These are phyloP conservation scores for Phoenoteleia sp. DNA, from an alignment of 2,888 invertebrate genomes.

Conservation along the genomic window DNA sequence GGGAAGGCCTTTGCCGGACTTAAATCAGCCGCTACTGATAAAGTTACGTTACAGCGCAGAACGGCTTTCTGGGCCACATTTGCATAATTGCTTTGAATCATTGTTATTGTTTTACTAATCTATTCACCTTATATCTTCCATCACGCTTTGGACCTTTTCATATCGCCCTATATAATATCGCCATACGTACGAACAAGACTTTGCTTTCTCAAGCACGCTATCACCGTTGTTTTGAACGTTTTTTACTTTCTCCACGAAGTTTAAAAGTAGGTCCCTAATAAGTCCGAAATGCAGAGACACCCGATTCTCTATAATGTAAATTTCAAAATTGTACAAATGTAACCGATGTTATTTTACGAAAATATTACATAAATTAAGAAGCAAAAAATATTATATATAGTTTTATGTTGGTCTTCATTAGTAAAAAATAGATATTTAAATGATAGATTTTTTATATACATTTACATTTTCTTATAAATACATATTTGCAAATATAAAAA, in stretches of 20 bases:
- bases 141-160: conserved; percentile 68
- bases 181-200: conserved; percentile 79
- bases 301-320: conserved; percentile 49
- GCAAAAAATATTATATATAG: too few relatives aligned
- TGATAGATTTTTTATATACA: too few relatives aligned
- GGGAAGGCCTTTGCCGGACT: conserved; percentile 35
- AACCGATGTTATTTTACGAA: neutral
- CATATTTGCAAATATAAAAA: too few relatives aligned
- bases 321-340: conserved; percentile 31
- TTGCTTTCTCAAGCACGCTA: conserved; percentile 83
- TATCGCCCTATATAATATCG: conserved; percentile 76
- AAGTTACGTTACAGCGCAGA: conserved; percentile 32
- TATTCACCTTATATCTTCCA: conserved; percentile 59
- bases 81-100: conserved; percentile 51
- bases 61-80: conserved; percentile 34
- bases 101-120: conserved; percentile 52
- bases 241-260: conserved; percentile 83
- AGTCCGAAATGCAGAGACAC: conserved; percentile 75
- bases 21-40: conserved; percentile 21
- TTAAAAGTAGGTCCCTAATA: conserved; percentile 85
- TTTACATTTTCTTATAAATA: too few relatives aligned
- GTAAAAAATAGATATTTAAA: too few relatives aligned
- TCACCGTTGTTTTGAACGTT: conserved; percentile 78
- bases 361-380: conserved; percentile 1
- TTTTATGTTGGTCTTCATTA: too few relatives aligned